phyloP scores from a whole-genome alignment of 2,888 invertebrate species.

The Leucozona laternaria region DNA sequence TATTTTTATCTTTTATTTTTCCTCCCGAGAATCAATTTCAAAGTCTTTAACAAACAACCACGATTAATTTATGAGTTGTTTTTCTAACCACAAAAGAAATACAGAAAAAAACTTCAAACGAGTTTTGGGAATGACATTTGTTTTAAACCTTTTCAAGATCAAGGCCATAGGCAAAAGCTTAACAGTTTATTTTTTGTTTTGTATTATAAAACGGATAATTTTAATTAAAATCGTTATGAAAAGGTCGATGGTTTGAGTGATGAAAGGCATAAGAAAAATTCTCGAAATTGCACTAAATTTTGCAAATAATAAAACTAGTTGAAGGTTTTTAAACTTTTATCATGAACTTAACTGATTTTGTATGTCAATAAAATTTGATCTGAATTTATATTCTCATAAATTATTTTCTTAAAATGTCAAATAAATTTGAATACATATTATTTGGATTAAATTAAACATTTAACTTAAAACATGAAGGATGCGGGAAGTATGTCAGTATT shows the following conservation, averaged over 20 bases:
- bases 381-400: too few species aligned
- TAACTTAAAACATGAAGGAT: too few species aligned
- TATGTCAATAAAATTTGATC: too few species aligned
- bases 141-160: constrained; percentile 16
- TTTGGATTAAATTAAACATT: too few species aligned
- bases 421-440: too few species aligned
- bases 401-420: too few species aligned
- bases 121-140: not conserved
- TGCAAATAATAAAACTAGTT: too few species aligned
- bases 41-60: too few species aligned
- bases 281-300: not conserved
- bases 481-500: too few species aligned
- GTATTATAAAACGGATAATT: not conserved
- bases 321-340: too few species aligned
- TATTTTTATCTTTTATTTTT: not conserved
- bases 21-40: not conserved
- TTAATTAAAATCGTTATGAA: not conserved
- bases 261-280: not conserved
- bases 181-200: not conserved
- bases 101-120: not conserved
- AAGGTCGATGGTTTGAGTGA: not conserved
- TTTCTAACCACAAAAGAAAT: not conserved
- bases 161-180: not conserved
- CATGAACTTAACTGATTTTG: too few species aligned
- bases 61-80: not conserved